A percentile compares a stretch with the other conserved stretches of the same genome.
Evolutionary conservation across 2,888 invertebrate species (phyloP).

Genomic region (Plagodis dolabraria): DNA sequence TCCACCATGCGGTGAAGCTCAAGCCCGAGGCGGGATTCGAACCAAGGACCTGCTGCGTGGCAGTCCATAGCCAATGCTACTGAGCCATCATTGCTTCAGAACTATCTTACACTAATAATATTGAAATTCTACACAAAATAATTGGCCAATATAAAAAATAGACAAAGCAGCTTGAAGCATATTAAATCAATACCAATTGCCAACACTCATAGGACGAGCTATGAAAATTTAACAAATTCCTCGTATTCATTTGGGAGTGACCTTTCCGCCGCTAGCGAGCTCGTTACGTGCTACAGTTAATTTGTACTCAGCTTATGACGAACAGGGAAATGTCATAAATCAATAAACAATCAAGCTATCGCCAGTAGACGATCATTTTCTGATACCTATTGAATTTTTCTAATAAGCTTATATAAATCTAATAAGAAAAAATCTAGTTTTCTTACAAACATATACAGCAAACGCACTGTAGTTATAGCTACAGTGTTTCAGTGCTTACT

Average conservation of each 20-base stretch:
- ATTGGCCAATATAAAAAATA: neutral
- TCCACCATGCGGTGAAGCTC: too few relatives aligned
- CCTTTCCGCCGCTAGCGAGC: constrained; percentile 25
- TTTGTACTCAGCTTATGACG: constrained; percentile 6
- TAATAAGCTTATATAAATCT: neutral
- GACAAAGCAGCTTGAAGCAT: neutral
- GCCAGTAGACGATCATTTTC: neutral
- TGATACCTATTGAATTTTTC: too few relatives aligned
- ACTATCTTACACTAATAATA: too few relatives aligned
- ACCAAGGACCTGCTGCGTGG: too few relatives aligned
- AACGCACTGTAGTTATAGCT: too few relatives aligned
- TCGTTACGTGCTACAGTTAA: constrained; percentile 23
- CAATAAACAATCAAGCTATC: constrained; percentile 23
- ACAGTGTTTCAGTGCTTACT: too few relatives aligned
- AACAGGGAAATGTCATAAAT: constrained; percentile 29
- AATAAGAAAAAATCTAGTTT: neutral
- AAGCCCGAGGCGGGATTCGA: too few relatives aligned
- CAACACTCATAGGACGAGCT: neutral
- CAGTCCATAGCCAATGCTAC: too few relatives aligned
- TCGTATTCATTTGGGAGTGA: constrained; percentile 23
- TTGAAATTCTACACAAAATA: too few relatives aligned
- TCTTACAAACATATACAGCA: neutral
- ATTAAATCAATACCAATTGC: constrained; percentile 11
- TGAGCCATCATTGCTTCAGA: too few relatives aligned
- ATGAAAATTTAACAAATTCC: constrained; percentile 22